Evolutionary conservation across 2,888 invertebrate genomes (phyloP).

Genomic region (Bugulina stolonifera): DNA sequence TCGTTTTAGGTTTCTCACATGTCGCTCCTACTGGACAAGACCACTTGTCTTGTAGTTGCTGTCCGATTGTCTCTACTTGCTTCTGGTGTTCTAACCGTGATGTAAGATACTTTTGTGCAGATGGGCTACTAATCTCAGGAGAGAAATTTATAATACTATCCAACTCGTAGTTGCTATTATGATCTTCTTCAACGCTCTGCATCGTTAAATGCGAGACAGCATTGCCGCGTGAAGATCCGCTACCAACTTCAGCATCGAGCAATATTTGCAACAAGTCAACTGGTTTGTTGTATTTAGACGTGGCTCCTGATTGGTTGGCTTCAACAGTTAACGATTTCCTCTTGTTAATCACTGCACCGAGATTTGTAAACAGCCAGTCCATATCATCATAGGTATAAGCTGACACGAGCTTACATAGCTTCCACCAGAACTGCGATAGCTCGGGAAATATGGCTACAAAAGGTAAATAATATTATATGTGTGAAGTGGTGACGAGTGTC

Average conservation of each 20-base stretch:
- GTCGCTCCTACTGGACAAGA: not conserved
- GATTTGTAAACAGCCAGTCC: constrained; percentile 26
- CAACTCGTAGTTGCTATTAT: constrained; percentile 19
- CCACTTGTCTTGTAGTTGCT: constrained; percentile 8
- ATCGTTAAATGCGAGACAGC: constrained; percentile 17
- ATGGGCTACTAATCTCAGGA: constrained; percentile 5
- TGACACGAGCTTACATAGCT: constrained; percentile 21
- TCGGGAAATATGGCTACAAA: constrained; percentile 26
- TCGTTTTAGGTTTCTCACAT: constrained; percentile 7
- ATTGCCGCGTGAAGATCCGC: constrained; percentile 9
- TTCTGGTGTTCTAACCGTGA: constrained; percentile 1
- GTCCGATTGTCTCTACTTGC: not conserved
- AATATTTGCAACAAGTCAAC: constrained; percentile 53
- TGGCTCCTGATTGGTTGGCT: not conserved
- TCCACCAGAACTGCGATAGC: constrained; percentile 20
- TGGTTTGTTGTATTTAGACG: not conserved
- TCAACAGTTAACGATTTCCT: not conserved
- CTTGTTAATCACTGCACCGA: constrained; percentile 16
- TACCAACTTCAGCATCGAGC: constrained; percentile 44
- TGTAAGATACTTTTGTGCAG: constrained; percentile 4
- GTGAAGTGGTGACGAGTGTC: no score
- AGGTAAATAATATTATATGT: no score
- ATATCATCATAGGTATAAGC: constrained; percentile 26
- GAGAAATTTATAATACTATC: constrained; percentile 5
- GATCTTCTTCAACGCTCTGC: not conserved